Evolutionary conservation across 1,140 invertebrate genomes (phyloP), one percentile per base, ranked within the genome.

Genomic region (Saccostrea glomerata): DNA sequence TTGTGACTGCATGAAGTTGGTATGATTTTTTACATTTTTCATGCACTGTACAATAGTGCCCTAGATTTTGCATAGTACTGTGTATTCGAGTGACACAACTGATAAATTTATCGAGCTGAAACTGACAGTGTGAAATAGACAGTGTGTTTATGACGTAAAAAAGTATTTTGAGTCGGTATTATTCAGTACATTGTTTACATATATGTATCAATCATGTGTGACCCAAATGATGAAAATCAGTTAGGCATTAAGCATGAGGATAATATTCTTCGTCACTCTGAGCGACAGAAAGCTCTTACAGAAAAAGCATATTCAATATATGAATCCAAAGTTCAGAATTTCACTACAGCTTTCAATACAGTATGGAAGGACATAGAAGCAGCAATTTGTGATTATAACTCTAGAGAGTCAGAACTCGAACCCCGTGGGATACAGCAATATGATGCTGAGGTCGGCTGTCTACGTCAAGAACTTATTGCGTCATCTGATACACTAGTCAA

Each of bases 311-410:
- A 83, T 55, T 17, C 36, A 0, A n/a, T 54, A n/a, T 83, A 83
- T 47, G 20, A 83, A 83, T 47, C 0, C 7, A 7, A 47, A 7
- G 36, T 83, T 12, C 36, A 83, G 15, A 83, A 55, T n/a, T 23
- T 54, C 5, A 83, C 36, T 40, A 55, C 36, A 12, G 82, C 54
- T n/a, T 54, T 83, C 15, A 36, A 83, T 83, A 6, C 13, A 2
- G 7, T 83, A 83, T 83, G 82, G 82, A 47, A 47, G 15, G 82
- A 83, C 7, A 83, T 83, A 13, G 82, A 83, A 83, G 15, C 36
- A 83, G 13, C 5, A n/a, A 47, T 83, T 83, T 83, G 7, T 83
- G 36, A 83, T 4, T 83, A 12, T 47, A 55, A 47, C 54, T 47
- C 36, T 12, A 47, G 47, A n/a, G 36, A 7, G 5, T 20, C 82